These are phyloP conservation scores for Trochalopteron elliotii DNA, from an alignment of 2,113 vertebrate species.

Conservation along the genomic window DNA sequence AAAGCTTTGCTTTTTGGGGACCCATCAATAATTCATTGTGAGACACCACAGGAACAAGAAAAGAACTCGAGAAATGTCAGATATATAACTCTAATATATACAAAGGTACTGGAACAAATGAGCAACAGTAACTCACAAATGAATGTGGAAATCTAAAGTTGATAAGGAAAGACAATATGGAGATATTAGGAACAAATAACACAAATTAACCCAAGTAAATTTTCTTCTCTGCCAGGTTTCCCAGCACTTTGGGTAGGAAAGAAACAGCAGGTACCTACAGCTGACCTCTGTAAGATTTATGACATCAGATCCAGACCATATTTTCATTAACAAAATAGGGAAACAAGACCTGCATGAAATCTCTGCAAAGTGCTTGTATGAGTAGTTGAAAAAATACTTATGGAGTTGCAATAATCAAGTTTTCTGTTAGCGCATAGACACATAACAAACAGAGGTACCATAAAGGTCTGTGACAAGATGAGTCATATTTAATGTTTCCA, in stretches of 20 bases:
- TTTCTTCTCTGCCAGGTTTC: background rate
- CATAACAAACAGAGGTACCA: background rate
- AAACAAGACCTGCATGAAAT: background rate
- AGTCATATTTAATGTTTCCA: constrained; percentile 21
- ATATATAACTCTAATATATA: background rate
- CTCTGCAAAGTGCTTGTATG: background rate
- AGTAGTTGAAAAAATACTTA: background rate
- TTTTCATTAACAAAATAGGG: background rate
- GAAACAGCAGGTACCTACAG: background rate
- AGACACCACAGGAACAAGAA: background rate
- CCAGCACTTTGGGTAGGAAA: background rate
- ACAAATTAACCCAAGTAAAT: background rate
- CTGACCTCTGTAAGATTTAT: background rate
- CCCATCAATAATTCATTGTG: background rate
- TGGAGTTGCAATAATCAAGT: background rate
- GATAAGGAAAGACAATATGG: background rate
- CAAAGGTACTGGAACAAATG: background rate
- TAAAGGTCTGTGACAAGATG: background rate
- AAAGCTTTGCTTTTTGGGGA: background rate
- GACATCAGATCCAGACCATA: fast-evolving
- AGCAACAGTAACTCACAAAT: background rate
- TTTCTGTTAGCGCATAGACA: background rate
- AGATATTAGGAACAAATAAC: background rate
- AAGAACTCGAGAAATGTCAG: background rate
- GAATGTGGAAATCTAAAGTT: background rate